phyloP scores from a whole-genome alignment of 2,888 invertebrate genomes.

The Volucella inflata region DNA sequence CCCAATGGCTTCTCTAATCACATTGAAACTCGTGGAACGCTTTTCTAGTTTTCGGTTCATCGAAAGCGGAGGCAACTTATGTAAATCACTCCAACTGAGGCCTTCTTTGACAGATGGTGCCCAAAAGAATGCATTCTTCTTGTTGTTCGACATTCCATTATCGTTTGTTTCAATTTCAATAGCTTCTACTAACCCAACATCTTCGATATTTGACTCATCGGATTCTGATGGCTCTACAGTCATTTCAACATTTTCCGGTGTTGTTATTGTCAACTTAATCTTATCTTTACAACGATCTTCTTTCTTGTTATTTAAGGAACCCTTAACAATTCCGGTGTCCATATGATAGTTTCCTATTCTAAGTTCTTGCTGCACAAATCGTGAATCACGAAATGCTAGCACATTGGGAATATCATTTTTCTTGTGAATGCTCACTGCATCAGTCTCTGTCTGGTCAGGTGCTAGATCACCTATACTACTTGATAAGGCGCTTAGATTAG shows the following conservation, averaged over 20 bases:
- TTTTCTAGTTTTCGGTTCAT: conserved; percentile 79
- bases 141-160: conserved; percentile 18
- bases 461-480: conserved; percentile 25
- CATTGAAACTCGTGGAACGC: conserved; percentile 77
- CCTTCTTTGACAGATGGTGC: conserved; percentile 81
- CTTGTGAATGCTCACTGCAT: conserved; percentile 78
- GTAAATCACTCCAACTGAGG: conserved; percentile 80
- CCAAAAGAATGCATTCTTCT: conserved; percentile 80
- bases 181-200: conserved; percentile 81
- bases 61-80: conserved; percentile 78
- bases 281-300: conserved; percentile 76
- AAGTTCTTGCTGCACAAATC: conserved; percentile 83
- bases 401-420: conserved; percentile 83
- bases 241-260: conserved; percentile 82
- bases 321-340: conserved; percentile 83
- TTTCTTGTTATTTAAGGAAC: conserved; percentile 77
- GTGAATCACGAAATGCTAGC: conserved; percentile 82
- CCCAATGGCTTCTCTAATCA: conserved; percentile 23
- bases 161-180: conserved; percentile 80
- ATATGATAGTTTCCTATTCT: conserved; percentile 83
- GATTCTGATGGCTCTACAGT: conserved; percentile 78
- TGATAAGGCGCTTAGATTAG: conserved; percentile 54
- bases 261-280: conserved; percentile 82
- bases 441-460: conserved; percentile 60
- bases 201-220: conserved; percentile 77